Evolutionary conservation across 37 sponge, comb jelly and placozoan species (phyloP), one percentile per base, ranked within the genome.

Genomic region (Bolinopsis microptera): DNA sequence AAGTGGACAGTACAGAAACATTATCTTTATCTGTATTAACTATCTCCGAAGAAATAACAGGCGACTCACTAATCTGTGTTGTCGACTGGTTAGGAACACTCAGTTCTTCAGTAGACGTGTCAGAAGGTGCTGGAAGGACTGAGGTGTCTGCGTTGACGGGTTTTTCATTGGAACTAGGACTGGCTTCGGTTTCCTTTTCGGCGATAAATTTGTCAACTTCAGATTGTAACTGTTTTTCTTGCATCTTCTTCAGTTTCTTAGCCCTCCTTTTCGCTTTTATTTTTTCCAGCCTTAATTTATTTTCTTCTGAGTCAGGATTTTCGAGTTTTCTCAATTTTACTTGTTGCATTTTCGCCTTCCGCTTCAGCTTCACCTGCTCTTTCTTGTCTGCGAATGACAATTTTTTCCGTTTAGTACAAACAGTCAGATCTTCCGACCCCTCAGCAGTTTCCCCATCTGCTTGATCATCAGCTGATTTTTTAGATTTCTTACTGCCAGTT

Each of bases 281-380:
- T 41, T 86, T 86, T 2, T 39, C 41, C 16, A 36, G 34, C 61
- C 90, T 8, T 22, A 30, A 5, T 26, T 39, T 9, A 21, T 86
- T 38, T 27, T 86, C 36, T 27, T 86, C 90, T 38, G 35, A 28
- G 90, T 86, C 90, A 21, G 90, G 90, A 41, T 86, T 41, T 26
- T 86, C 30, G 26, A 41, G 90, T 86, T 48, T 39, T 40, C 36
- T 86, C 30, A 86, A 48, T 41, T 40, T 86, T 0, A 41, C 36
- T 86, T 86, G 24, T 5, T 35, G 38, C 48, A 33, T 28, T 86
- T 34, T 38, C 61, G 37, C 90, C 31, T 40, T 38, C 61, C 41
- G 25, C 30, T 86, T 86, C 21, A 26, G 0, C 30, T 38, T 38
- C 26, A 86, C 13, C 30, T 86, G 37, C 16, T 38, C 90, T 27